Conservation (phyloP, 2,888 invertebrate genomes). For the Tryphoninae sp. region DNA sequence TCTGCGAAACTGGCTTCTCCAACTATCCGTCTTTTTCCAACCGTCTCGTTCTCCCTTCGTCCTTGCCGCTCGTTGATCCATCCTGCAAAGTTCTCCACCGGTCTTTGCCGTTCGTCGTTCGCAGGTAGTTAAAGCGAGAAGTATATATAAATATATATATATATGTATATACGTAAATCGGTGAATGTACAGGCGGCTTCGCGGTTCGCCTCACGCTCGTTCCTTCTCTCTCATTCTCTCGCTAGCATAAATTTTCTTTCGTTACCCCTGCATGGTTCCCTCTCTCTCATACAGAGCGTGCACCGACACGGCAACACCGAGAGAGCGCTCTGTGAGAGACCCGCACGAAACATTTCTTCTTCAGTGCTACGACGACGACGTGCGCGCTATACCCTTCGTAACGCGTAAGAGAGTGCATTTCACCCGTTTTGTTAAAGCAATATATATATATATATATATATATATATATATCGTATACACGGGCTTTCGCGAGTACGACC, state of each 20-base stretch:
- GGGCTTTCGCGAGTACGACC: constrained; percentile 11
- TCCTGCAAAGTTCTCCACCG: constrained; percentile 23
- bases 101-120: neutral
- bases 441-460: neutral
- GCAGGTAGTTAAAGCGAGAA: neutral
- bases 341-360: constrained; percentile 63
- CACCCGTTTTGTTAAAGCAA: constrained; percentile 28
- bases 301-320: constrained; percentile 42
- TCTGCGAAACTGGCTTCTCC: constrained; percentile 45
- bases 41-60: constrained; percentile 30
- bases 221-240: constrained; percentile 35
- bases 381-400: constrained; percentile 59
- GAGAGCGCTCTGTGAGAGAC: constrained; percentile 39
- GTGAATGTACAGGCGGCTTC: constrained; percentile 69
- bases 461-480: neutral
- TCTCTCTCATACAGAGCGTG: constrained; percentile 31
- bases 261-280: constrained; percentile 8
- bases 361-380: constrained; percentile 70
- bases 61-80: constrained; percentile 11
- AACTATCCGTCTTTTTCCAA: constrained; percentile 38
- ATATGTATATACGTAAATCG: constrained; percentile 63
- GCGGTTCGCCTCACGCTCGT: constrained; percentile 56
- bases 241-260: neutral
- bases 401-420: constrained; percentile 23
- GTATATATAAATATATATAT: constrained; percentile 8